These are phyloP conservation scores for Daboia siamensis DNA, from an alignment of 2,113 vertebrate genomes.

Conservation along the genomic window DNA sequence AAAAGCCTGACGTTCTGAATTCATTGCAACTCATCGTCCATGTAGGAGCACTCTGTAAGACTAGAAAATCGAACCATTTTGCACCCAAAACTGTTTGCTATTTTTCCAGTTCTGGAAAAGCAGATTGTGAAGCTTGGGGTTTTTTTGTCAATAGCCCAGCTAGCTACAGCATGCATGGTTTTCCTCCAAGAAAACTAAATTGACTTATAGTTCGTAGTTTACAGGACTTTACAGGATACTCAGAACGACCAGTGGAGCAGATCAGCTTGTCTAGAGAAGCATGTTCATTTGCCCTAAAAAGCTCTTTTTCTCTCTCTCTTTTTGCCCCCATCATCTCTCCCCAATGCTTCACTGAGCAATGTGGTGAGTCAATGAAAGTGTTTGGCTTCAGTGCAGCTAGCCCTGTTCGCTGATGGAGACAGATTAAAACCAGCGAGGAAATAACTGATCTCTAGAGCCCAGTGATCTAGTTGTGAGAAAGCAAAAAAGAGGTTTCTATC, in stretches of 20 bases:
- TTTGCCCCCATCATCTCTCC: constrained; percentile 39
- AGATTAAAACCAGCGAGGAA: constrained; percentile 49
- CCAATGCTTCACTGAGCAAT: constrained; percentile 31
- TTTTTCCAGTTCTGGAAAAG: neutral
- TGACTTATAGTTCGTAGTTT: constrained; percentile 25
- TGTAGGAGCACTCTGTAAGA: neutral
- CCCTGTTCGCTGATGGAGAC: constrained; percentile 44
- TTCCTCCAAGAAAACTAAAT: constrained; percentile 34
- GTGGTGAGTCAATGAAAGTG: constrained; percentile 48
- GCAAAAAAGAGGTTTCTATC: constrained; percentile 47
- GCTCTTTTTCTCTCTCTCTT: constrained; percentile 33
- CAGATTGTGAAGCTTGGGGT: neutral
- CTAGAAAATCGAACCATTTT: neutral
- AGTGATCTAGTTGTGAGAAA: constrained; percentile 49
- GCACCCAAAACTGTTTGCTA: neutral
- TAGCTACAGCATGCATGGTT: constrained; percentile 2
- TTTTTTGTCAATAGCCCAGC: neutral
- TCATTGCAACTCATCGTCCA: neutral
- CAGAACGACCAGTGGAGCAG: constrained; percentile 9
- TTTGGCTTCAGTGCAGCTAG: constrained; percentile 55
- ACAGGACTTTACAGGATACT: constrained; percentile 23
- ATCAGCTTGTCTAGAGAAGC: constrained; percentile 39
- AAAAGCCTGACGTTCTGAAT: neutral
- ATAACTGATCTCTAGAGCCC: constrained; percentile 65
- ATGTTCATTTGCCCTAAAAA: constrained; percentile 50